Conservation (phyloP, 2,888 invertebrate genomes). For the Phasia obesa region DNA sequence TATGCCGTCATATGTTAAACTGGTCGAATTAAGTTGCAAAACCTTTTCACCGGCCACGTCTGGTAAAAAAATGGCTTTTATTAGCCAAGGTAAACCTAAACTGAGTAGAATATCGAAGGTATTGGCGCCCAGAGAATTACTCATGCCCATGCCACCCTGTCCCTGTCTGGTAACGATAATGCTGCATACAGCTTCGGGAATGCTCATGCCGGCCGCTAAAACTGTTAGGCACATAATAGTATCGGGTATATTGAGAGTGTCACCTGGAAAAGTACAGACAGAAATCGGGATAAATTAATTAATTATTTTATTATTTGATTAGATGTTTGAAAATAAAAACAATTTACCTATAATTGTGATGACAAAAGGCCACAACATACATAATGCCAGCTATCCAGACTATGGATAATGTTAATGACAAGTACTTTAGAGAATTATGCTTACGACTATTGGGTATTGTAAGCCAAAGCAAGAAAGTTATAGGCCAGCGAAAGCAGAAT, state of each 20-base stretch:
- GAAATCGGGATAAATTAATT: constrained; percentile 79
- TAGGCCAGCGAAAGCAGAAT: constrained; percentile 93
- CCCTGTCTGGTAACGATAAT: constrained; percentile 95
- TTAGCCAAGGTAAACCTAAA: constrained; percentile 92
- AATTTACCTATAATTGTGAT: constrained; percentile 92
- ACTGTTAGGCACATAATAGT: constrained; percentile 97
- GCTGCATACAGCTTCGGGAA: constrained; percentile 96
- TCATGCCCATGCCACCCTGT: constrained; percentile 95
- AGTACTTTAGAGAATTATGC: constrained; percentile 90
- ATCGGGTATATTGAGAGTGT: constrained; percentile 93
- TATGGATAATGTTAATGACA: constrained; percentile 94
- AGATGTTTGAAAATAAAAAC: no score
- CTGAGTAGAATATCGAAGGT: constrained; percentile 94
- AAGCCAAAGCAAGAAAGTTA: constrained; percentile 89
- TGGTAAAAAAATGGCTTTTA: constrained; percentile 89
- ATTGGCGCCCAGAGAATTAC: constrained; percentile 94
- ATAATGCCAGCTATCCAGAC: constrained; percentile 95
- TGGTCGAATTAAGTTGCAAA: constrained; percentile 92
- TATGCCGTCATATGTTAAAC: constrained; percentile 92
- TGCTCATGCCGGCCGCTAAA: constrained; percentile 94
- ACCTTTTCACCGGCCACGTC: constrained; percentile 88
- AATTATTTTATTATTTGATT: no score
- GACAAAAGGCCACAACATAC: constrained; percentile 95
- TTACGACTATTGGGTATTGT: constrained; percentile 94
- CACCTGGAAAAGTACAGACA: constrained; percentile 88